Evolutionary conservation across 2,113 vertebrate species (phyloP), one percentile per base, ranked within the genome.

Genomic region (Megaleporinus macrocephalus): DNA sequence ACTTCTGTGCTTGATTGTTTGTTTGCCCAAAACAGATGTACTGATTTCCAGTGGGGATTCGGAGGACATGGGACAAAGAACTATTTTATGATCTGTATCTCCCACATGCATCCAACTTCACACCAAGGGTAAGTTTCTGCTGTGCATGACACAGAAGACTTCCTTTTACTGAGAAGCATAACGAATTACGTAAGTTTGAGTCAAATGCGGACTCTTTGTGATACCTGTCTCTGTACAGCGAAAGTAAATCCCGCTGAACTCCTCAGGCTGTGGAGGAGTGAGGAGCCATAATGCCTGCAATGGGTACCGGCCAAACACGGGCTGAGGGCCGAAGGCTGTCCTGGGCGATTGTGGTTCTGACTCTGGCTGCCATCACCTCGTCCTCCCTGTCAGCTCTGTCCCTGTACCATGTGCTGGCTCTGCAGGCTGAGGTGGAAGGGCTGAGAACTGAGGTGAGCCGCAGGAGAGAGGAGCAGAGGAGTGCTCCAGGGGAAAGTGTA

Each of bases 361-460:
- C 93, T 18, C 82, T 96, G 30, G 92, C 91, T 15, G 93, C 93
- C 24, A 82, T 97, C 87, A 90, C 95, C 90, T 94, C 95, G 69
- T 94, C 95, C 84, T 95, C 93, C 66, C 90, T 97, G 78, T 95
- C 96, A 69, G 94, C 91, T 80, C 74, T 96, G 85, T 95, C 95
- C 62, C 86, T 97, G 70, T 95, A 94, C 90, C 93, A 95, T 15
- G 91, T 95, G 87, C 83, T 95, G 85, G 88, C 87, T 20, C 92
- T 99, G 85, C 94, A 96, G 89, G 94, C 94, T 2, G 96, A 98
- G 87, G 93, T 98, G 82, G 93, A 93, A 75, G 89, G 86, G 30
- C 93, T 99, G 82, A 94, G 88, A 72, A 92, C 85, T 0, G 91
- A 96, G 59, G 83, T 92, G 36, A 80, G 27, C 68, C 87, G 85